Percentiles rank a stretch among this genome's conserved stretches.
Conservation (phyloP, 2,888 invertebrate genomes). For the Volucella inanis region DNA sequence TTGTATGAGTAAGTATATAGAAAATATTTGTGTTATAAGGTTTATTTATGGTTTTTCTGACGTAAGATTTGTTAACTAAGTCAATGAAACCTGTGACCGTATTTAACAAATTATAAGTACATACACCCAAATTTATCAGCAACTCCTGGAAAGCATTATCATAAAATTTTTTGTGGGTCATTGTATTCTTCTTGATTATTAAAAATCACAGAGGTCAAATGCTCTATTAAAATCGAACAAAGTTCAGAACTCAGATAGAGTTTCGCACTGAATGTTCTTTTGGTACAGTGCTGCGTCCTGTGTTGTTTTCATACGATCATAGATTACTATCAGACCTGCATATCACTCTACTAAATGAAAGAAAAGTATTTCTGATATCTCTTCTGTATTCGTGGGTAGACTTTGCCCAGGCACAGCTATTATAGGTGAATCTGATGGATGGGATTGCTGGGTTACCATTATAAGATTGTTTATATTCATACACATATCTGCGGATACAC, state of each 20-base stretch:
- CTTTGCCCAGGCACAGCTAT: constrained; percentile 41
- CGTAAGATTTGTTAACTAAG: too few relatives aligned
- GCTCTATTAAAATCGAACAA: background rate
- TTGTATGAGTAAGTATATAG: too few relatives aligned
- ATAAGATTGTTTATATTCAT: constrained; percentile 52
- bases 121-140: too few relatives aligned
- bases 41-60: too few relatives aligned
- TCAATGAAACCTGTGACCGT: too few relatives aligned
- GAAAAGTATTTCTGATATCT: constrained; percentile 33
- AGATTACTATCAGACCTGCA: constrained; percentile 70
- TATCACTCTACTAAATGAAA: constrained; percentile 71
- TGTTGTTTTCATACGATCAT: constrained; percentile 52
- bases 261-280: constrained; percentile 33
- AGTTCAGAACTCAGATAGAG: constrained; percentile 39
- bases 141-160: too few relatives aligned
- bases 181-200: too few relatives aligned
- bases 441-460: constrained; percentile 39
- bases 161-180: too few relatives aligned
- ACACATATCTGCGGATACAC: background rate
- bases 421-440: constrained; percentile 44
- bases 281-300: constrained; percentile 46
- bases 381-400: constrained; percentile 48
- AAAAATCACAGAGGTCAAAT: background rate
- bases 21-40: too few relatives aligned
- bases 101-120: too few relatives aligned